Percentiles rank a stretch among this genome's conserved stretches.
Conservation (phyloP, 2,797 vertebrate species). For the Oreochromis grahami region DNA sequence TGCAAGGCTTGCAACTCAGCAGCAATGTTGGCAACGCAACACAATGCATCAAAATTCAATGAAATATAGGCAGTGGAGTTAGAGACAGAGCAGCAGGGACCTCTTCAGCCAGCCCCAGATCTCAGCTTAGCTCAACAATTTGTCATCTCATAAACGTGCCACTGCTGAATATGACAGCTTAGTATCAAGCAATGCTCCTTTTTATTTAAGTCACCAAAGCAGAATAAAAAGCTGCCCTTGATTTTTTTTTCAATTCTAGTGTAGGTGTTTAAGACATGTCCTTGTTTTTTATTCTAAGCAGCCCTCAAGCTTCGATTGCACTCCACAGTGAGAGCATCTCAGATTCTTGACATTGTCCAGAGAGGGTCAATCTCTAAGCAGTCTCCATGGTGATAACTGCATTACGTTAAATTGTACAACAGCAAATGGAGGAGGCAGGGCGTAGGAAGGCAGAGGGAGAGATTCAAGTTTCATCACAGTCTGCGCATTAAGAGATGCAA, state of each 20-base stretch:
- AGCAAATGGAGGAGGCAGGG: not conserved
- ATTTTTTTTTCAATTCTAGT: not conserved
- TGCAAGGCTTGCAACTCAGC: not conserved
- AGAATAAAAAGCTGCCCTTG: slow-evolving; percentile 9
- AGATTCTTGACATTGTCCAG: slow-evolving; percentile 72
- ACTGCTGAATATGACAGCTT: not conserved
- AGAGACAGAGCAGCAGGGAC: not conserved
- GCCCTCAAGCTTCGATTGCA: slow-evolving; percentile 47
- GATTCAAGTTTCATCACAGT: slow-evolving; percentile 17
- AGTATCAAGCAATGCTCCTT: not conserved
- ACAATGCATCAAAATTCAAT: not conserved
- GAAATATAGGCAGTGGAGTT: not conserved
- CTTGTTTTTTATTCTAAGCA: slow-evolving; percentile 49
- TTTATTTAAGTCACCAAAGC: slow-evolving; percentile 5
- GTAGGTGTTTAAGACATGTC: slow-evolving; percentile 3
- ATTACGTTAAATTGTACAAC: slow-evolving; percentile 66
- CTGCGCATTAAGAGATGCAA: not conserved
- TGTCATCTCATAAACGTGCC: not conserved
- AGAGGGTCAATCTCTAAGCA: slow-evolving; percentile 46
- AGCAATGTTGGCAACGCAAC: not conserved
- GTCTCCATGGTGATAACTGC: slow-evolving; percentile 75
- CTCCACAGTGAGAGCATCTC: slow-evolving; percentile 38
- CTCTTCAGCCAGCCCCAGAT: not conserved
- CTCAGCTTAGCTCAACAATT: not conserved
- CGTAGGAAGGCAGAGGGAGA: not conserved